Evolutionary conservation across 1,140 invertebrate genomes (phyloP), one percentile per base, ranked within the genome.

Genomic region (Zaprionus tsacasi): DNA sequence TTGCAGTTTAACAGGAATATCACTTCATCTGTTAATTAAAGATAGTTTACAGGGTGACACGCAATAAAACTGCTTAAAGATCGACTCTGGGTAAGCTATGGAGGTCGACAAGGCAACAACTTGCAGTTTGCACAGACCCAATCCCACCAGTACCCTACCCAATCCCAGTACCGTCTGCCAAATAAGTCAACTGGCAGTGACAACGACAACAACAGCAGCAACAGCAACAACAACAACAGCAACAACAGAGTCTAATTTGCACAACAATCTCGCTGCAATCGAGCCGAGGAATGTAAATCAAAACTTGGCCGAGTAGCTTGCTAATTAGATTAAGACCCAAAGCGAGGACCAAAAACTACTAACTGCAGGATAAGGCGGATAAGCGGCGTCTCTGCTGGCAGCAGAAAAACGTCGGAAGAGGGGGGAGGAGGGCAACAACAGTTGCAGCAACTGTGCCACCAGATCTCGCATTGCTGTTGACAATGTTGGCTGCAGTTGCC

Each of bases 291-390:
- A 87, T 88, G 83, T 88, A 87, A 87, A 87, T 87, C 80, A 88
- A 88, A 87, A 88, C 82, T 80, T 69, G 76, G 66, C 76, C 83
- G 64, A 88, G 80, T 68, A 61, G 70, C 79, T 72, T 63, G 64
- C 83, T 88, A 87, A 87, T 87, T 87, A 88, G 83, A 87, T 87
- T 87, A 80, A 80, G 77, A 61, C 50, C 13, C 13, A 35, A 17
- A 38, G 17, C 30, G n/a, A 40, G 40, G n/a, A 36, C 36, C 55
- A 50, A 71, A 69, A 65, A 50, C 30, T 21, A 60, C 30, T 21
- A 60, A 27, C 25, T 40, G n/a, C 11, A 35, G 30, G 25, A 48
- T 25, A 21, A 52, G 40, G 27, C 27, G 27, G 27, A 63, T 50
- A 45, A 45, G 40, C 40, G 15, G 59, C 8, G 10, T n/a, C 21